Evolutionary conservation across 2,797 vertebrate genomes (phyloP).

Genomic region (Falco novaeseelandiae): DNA sequence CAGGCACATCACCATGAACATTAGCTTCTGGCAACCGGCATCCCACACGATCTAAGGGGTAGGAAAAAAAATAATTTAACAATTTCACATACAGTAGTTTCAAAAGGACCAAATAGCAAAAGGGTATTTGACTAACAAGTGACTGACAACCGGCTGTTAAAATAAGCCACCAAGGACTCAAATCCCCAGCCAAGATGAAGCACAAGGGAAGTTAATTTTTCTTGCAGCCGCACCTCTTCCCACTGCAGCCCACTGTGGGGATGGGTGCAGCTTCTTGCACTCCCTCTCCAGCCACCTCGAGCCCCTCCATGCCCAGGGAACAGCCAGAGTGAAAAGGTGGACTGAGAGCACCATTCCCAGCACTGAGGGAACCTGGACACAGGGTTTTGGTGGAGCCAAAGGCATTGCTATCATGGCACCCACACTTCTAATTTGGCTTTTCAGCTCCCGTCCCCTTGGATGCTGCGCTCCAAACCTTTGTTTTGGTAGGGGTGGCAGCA

Average conservation of each 20-base stretch:
- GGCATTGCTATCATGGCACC: not conserved
- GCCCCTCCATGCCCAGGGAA: not conserved
- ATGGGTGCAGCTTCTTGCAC: accelerated
- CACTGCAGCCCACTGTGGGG: not conserved
- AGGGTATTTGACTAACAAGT: no score
- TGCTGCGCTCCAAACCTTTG: no score
- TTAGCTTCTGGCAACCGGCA: not conserved
- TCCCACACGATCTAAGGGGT: not conserved
- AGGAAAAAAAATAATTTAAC: not conserved
- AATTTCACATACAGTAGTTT: not conserved
- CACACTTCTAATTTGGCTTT: not conserved
- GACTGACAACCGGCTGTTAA: not conserved
- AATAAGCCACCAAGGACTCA: not conserved
- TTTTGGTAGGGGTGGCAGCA: not conserved
- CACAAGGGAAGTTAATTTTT: not conserved
- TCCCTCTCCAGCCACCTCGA: not conserved
- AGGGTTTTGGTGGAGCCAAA: not conserved
- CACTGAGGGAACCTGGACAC: not conserved
- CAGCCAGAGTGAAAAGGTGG: not conserved
- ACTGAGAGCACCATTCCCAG: not conserved
- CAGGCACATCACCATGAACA: not conserved
- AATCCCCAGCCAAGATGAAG: not conserved
- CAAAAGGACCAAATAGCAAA: not conserved
- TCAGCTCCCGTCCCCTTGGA: no score
- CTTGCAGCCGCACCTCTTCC: not conserved